Evolutionary conservation across 1,140 invertebrate species (phyloP).

Genomic region (Drosophila lini): DNA sequence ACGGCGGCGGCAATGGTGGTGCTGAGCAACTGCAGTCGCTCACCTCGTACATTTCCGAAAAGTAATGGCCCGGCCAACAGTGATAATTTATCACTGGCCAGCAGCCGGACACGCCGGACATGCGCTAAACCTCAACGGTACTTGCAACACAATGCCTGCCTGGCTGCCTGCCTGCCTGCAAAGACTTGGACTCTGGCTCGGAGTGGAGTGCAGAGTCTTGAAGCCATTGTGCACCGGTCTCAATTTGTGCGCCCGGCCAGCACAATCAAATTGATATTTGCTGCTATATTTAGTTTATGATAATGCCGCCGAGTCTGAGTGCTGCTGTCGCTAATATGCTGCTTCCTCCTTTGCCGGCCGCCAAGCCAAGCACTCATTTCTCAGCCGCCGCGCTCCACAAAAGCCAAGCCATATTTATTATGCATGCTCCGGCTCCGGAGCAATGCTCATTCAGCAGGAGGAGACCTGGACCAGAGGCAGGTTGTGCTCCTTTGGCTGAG

Average conservation of each 20-base stretch:
- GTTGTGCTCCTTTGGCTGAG: conserved; percentile 38
- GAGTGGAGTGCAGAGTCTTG: neutral
- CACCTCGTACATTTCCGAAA: conserved; percentile 79
- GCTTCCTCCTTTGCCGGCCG: conserved; percentile 51
- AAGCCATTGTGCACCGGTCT: conserved; percentile 53
- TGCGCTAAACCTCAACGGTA: conserved; percentile 68
- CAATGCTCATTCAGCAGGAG: conserved; percentile 2
- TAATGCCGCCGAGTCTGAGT: conserved; percentile 66
- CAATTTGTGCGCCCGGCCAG: conserved; percentile 73
- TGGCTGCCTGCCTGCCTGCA: conserved; percentile 1
- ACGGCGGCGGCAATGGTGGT: conserved; percentile 17
- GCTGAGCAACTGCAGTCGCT: conserved; percentile 59
- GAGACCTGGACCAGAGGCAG: conserved; percentile 4
- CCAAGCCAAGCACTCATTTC: conserved; percentile 39
- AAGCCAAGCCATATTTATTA: conserved; percentile 69
- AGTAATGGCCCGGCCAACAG: conserved; percentile 76
- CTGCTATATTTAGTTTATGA: conserved; percentile 82
- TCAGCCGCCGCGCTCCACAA: conserved; percentile 47
- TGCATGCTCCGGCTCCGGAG: conserved; percentile 32
- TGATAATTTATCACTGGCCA: conserved; percentile 82
- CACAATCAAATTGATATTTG: conserved; percentile 82
- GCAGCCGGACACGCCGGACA: conserved; percentile 79
- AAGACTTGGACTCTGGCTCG: neutral
- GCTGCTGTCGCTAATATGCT: conserved; percentile 59
- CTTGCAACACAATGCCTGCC: conserved; percentile 69